Base-by-base conservation (phyloP, 2,888 invertebrate genomes). In the Neoitamus cyanurus region DNA sequence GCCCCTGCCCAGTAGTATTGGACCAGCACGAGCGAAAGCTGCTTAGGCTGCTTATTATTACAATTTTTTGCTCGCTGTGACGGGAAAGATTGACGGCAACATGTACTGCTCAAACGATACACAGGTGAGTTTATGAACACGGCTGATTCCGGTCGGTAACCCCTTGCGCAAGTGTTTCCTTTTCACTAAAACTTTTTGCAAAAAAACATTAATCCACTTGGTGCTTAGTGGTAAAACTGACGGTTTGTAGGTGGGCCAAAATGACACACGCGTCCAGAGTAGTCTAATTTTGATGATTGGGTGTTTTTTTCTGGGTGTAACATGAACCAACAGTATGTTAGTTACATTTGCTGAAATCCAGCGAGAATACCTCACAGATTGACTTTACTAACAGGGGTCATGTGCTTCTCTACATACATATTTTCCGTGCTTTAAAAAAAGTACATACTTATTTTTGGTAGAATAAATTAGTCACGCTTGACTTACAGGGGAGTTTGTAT, bases 21-120 rank as follows among this genome's bases (percentile, higher is more conserved):
- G 77, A 77, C 77, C 77, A 77, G 42, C 42, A 13, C 77, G 77
- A 30, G 42, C 30, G 77, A 77, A 42, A 77, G 77, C 77, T 77
- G 30, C 77, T 77, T 77, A 42, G 42, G 46, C 42, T 77, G 30
- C 46, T 77, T 77, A 77, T 77, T 77, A 77, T 42, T 77, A 77
- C 4, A 77, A 13, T 37, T 77, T 77, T 77, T 77, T 73, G 31
- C 9, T 36, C 36, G 3, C 9, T 36, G 73, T 31, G 34, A 15
- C 34, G 34, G 36, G 20, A 34, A 20, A 20, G 37, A 9, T 25
- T 20, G 77, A n/a, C 42, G 42, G 13, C 77, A 70, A 46, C 37
- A 42, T 75, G 30, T 77, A 77, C 34, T 20, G 34, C 25, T 34
- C 20, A 34, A 73, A 31, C 15, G 20, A 11, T 73, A 36, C 73